Conservation (phyloP, 2,797 vertebrate species). For the Spondyliosoma cantharus region DNA sequence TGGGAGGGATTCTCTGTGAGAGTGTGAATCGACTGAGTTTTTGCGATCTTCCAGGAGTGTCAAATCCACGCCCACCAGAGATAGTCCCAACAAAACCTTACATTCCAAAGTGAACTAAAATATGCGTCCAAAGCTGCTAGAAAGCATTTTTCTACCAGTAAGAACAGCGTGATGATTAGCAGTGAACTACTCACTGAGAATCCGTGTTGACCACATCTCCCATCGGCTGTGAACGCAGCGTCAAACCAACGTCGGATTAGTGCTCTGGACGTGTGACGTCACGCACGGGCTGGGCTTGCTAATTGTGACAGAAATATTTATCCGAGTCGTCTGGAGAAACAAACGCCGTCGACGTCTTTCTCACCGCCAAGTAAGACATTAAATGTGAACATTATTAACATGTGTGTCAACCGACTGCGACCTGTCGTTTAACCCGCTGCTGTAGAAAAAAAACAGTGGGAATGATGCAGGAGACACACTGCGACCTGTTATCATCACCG, state of each 20-base stretch:
- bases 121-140: not conserved
- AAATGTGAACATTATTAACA: not conserved
- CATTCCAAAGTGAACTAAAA: not conserved
- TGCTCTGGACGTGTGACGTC: conserved; percentile 44
- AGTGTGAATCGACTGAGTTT: too few relatives aligned
- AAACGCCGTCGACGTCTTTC: not conserved
- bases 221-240: not conserved
- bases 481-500: not conserved
- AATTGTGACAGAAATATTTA: conserved; percentile 20
- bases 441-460: not conserved
- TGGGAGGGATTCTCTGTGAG: not conserved
- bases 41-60: not conserved
- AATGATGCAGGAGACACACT: not conserved
- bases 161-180: not conserved
- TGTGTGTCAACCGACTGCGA: not conserved
- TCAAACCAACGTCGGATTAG: conserved; percentile 32
- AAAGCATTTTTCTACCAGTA: not conserved
- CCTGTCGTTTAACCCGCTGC: not conserved
- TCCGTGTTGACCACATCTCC: not conserved
- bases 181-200: rapidly evolving
- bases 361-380: conserved; percentile 29
- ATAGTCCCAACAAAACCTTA: not conserved
- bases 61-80: not conserved
- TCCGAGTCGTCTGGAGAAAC: conserved; percentile 3
- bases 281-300: conserved; percentile 41